A percentile compares a stretch with the other conserved stretches of the same genome.
phyloP scores from a whole-genome alignment of 2,797 vertebrate genomes.

The Pangasius krempfi region DNA sequence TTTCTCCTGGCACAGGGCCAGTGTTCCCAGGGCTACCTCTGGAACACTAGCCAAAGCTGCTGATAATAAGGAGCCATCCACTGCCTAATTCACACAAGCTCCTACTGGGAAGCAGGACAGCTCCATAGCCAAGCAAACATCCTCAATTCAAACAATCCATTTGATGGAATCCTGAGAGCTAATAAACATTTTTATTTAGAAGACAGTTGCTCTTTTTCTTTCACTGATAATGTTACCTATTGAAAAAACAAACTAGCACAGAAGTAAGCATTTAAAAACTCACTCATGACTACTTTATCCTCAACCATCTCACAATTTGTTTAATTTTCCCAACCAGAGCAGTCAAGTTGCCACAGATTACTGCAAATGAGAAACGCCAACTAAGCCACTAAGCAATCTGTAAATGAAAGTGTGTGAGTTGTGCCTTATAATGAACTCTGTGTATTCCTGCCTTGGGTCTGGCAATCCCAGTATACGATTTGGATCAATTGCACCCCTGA shows the following conservation, averaged over 20 bases:
- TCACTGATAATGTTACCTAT: background rate
- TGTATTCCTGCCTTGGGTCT: background rate
- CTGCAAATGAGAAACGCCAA: background rate
- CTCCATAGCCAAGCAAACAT: slow-evolving; percentile 25
- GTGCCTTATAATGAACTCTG: background rate
- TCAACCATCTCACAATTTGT: background rate
- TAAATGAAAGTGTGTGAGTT: background rate
- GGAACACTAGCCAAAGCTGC: slow-evolving; percentile 53
- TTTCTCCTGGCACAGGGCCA: slow-evolving; percentile 59
- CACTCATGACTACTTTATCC: background rate
- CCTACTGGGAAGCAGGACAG: slow-evolving; percentile 42
- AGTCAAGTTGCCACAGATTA: background rate
- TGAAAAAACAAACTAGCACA: slow-evolving; percentile 2
- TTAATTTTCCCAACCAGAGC: background rate
- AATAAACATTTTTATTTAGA: slow-evolving; percentile 11
- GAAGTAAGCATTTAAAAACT: background rate
- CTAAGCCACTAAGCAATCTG: background rate
- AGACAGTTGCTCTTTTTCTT: background rate
- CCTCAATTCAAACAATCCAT: background rate
- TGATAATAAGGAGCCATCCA: slow-evolving; percentile 49
- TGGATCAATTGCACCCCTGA: background rate
- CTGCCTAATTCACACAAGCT: slow-evolving; percentile 35
- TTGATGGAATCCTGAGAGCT: background rate
- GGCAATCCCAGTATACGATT: background rate
- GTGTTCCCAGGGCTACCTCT: slow-evolving; percentile 68